phyloP scores from a whole-genome alignment of 2,113 vertebrate species.

The Cathartes aura region DNA sequence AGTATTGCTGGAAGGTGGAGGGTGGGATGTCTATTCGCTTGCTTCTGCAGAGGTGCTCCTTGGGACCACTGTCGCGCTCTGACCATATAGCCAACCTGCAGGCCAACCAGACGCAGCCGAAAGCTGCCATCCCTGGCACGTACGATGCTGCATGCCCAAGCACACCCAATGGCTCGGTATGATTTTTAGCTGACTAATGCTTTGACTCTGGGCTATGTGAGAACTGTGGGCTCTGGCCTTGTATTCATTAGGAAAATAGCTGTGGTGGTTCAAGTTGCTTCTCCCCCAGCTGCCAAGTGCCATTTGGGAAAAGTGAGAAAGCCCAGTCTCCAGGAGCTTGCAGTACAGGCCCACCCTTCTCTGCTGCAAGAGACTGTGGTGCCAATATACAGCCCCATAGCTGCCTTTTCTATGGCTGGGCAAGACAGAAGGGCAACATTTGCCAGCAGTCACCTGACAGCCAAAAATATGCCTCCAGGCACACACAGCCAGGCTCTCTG shows the following conservation, averaged over 20 bases:
- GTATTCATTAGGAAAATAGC: not conserved
- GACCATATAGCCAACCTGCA: not conserved
- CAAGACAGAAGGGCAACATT: not conserved
- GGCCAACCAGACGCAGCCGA: rapidly evolving
- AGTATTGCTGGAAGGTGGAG: not conserved
- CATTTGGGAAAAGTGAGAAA: not conserved
- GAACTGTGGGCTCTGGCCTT: not conserved
- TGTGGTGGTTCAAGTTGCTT: not conserved
- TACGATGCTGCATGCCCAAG: rapidly evolving
- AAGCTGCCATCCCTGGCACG: not conserved
- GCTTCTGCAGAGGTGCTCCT: not conserved
- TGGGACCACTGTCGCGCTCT: not conserved
- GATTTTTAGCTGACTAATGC: not conserved
- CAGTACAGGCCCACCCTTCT: not conserved
- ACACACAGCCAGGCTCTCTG: not conserved
- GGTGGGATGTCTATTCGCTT: not conserved
- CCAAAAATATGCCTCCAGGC: not conserved
- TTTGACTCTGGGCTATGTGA: not conserved
- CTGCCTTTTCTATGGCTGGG: not conserved
- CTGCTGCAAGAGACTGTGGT: not conserved
- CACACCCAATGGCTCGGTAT: not conserved
- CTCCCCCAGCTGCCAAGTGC: not conserved
- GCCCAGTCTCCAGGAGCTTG: not conserved
- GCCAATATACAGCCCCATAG: not conserved
- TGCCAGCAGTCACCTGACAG: not conserved